Evolutionary conservation across 2,888 invertebrate genomes (phyloP), one percentile per base, ranked within the genome.

Genomic region (Heliothis peltigera): DNA sequence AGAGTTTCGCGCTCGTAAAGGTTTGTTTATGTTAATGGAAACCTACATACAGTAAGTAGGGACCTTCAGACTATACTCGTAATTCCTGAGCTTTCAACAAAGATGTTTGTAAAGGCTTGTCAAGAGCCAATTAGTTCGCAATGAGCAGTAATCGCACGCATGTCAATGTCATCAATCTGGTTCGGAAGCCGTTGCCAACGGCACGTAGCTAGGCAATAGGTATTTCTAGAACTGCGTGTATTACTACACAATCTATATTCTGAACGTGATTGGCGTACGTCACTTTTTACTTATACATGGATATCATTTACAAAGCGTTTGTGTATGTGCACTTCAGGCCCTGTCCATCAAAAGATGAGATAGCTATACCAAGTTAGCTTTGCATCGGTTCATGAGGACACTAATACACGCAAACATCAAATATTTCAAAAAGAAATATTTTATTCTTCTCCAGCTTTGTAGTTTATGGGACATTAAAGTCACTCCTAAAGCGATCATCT

Each of bases 121-220:
- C 68, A 59, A 59, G 64, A 63, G 21, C 25, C 28, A 47, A 63
- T 74, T 59, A 56, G 7, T 47, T 28, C 25, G 42, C 32, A 52
- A 53, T 69, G 15, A 52, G 42, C 15, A 43, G 43, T 56, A 54
- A 69, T 56, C 22, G 59, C 32, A 43, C 46, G 43, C 59, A 39
- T 74, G 81, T 79, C 86, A 81, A 83, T 84, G 84, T 78, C 81
- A 85, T 85, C 72, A 82, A 85, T 87, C 77, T 82, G 62, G 74
- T 62, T 75, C 70, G 75, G 80, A 52, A 75, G 32, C 60, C 56
- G 78, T 77, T 79, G 79, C 68, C 78, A 79, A 77, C 54, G 55
- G 35, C 39, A 62, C 56, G 65, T 42, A 47, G 63, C 62, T 68
- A 63, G 65, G 61, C 60, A 64, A 64, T 68, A 71, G 51, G 64